Percentiles rank a stretch among this genome's conserved stretches.
Evolutionary conservation across 2,113 vertebrate species (phyloP).

Genomic region (Malurus cyaneus): DNA sequence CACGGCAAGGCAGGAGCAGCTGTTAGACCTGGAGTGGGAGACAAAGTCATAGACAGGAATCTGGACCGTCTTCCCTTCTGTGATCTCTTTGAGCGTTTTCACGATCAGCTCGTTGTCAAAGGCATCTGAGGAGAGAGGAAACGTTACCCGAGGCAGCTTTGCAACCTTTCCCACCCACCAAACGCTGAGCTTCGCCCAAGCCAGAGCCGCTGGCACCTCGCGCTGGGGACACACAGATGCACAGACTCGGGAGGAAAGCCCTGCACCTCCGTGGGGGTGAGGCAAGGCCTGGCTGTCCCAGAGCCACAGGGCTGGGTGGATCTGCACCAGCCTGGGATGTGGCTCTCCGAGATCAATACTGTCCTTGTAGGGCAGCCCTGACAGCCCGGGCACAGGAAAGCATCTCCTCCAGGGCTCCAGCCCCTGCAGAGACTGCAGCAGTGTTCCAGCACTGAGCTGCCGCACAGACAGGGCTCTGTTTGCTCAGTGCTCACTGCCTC

Average conservation of each 20-base stretch:
- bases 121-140: conserved; percentile 82
- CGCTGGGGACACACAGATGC: rapidly evolving
- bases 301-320: not conserved
- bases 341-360: not conserved
- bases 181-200: not conserved
- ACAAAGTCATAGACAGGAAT: conserved; percentile 98
- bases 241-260: not conserved
- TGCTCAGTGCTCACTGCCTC: not conserved
- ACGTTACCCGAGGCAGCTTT: not conserved
- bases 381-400: not conserved
- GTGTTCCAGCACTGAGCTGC: not conserved
- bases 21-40: conserved; percentile 89
- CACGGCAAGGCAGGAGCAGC: not conserved
- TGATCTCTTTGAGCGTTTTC: conserved; percentile 88
- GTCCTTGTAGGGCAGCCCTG: not conserved
- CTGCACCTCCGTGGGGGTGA: rapidly evolving
- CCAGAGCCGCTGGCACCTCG: not conserved
- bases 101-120: conserved; percentile 95
- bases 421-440: conserved; percentile 6
- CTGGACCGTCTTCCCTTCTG: conserved; percentile 90
- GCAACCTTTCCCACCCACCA: conserved; percentile 9
- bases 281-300: not conserved
- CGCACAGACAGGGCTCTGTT: conserved; percentile 49
- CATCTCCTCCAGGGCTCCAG: not conserved
- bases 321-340: not conserved